A percentile compares a stretch with the other conserved stretches of the same genome.
Conservation (phyloP, 1,140 invertebrate genomes). For the Danaus plexippus region DNA sequence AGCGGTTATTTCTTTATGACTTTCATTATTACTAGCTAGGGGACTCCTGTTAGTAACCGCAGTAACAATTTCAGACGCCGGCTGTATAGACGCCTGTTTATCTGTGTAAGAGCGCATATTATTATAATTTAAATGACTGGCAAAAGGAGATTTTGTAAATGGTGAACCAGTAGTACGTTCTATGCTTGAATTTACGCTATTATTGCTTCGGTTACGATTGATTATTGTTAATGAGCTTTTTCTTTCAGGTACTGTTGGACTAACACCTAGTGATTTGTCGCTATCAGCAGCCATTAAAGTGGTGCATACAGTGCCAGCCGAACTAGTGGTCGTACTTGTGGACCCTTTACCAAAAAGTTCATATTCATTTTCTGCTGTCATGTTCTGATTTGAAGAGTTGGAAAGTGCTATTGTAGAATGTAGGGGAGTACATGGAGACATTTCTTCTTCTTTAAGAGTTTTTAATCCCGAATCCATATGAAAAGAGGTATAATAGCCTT, state of each 20-base stretch:
- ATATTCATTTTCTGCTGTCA: constrained; percentile 87
- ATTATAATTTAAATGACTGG: constrained; percentile 67
- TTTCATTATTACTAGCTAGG: constrained; percentile 60
- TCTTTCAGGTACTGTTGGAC: constrained; percentile 82
- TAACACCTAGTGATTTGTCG: constrained; percentile 72
- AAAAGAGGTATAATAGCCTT: constrained; percentile 98
- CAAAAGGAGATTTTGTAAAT: constrained; percentile 66
- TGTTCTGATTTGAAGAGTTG: constrained; percentile 73
- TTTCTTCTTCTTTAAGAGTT: constrained; percentile 85
- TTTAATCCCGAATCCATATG: constrained; percentile 95
- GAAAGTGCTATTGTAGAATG: constrained; percentile 76
- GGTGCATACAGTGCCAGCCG: constrained; percentile 90
- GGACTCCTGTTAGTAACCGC: constrained; percentile 41
- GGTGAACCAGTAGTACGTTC: constrained; percentile 69
- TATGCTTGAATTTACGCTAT: constrained; percentile 68
- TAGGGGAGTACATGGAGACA: constrained; percentile 74
- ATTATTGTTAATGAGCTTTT: constrained; percentile 78
- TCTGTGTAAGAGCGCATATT: constrained; percentile 72
- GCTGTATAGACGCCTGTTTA: constrained; percentile 66
- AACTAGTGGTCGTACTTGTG: constrained; percentile 91
- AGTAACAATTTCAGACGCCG: constrained; percentile 43
- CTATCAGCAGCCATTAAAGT: constrained; percentile 78
- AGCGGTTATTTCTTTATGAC: constrained; percentile 63
- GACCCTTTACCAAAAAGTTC: constrained; percentile 90
- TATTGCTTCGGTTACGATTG: constrained; percentile 56